Evolutionary conservation across 2,888 invertebrate species (phyloP).

Genomic region (Uropetala carovei): DNA sequence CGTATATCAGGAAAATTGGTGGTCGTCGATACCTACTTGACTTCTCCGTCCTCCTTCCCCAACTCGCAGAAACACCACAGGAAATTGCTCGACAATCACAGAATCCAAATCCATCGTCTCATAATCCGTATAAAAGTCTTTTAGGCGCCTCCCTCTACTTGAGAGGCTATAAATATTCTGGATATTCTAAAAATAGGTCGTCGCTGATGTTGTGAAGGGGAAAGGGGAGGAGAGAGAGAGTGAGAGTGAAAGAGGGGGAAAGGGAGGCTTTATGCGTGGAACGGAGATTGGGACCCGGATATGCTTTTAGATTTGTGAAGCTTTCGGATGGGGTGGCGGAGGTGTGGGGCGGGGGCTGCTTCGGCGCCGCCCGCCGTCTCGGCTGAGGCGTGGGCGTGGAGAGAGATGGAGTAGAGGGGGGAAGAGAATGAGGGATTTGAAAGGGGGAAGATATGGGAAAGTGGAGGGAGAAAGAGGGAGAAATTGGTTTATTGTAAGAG

Average conservation of each 20-base stretch:
- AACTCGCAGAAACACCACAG: too few species aligned
- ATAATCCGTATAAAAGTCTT: conserved; percentile 13
- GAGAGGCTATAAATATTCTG: conserved; percentile 8
- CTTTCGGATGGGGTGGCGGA: too few species aligned
- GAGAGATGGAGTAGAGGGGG: background rate
- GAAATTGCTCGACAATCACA: background rate
- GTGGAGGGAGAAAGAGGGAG: too few species aligned
- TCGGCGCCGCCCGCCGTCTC: background rate
- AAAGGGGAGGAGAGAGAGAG: background rate
- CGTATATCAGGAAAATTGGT: too few species aligned
- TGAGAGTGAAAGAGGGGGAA: background rate
- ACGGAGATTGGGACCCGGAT: background rate
- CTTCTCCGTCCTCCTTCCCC: too few species aligned
- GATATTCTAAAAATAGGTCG: background rate
- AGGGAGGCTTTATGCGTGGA: background rate
- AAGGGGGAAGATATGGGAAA: too few species aligned
- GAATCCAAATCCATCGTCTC: background rate
- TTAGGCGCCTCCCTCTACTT: background rate
- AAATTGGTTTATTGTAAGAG: too few species aligned
- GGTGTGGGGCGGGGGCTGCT: background rate
- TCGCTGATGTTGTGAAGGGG: background rate
- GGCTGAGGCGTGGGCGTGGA: background rate
- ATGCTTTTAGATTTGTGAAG: background rate
- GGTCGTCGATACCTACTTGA: too few species aligned
- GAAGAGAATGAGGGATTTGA: background rate